Evolutionary conservation across 1,140 invertebrate species (phyloP), one percentile per base, ranked within the genome.

Genomic region (Belonocnema kinseyi): DNA sequence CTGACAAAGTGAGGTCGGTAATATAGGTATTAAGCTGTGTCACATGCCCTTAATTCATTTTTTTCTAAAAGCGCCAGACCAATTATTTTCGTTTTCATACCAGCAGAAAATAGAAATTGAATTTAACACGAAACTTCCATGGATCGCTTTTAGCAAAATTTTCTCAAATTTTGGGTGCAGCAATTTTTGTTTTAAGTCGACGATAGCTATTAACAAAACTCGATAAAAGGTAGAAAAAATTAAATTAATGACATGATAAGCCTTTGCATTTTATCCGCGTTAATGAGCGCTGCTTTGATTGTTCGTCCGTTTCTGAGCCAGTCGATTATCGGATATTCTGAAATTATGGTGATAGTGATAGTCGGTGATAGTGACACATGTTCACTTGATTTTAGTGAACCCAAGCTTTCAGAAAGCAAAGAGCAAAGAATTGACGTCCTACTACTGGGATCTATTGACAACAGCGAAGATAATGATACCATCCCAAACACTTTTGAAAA

Each of bases 321-420:
- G 16, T 66, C 26, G 26, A 33, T 66, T 66, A 66, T 66, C 58
- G 58, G 58, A 66, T 26, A 66, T 40, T 33, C 26, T 26, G 13
- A 33, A 40, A 66, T 66, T 66, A 66, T 66, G 26, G 13, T 33
- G 21, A 66, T 66, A 66, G 26, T 66, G 58, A 21, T 5, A 12
- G 58, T 13, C 26, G 4, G 17, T 16, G 40, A 66, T 66, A 66
- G 11, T 66, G 19, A 33, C 40, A 66, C 26, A 66, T 40, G 14
- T 10, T 33, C 56, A 13, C 58, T 14, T 66, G 58, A 26, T 66
- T 66, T 66, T 66, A 66, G 58, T 66, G 58, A 33, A 1, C 19
- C 11, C 3, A 61, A 14, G 21, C 21, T 66, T 40, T 66, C 11
- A 26, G 21, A 66, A 66, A 66, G 21, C 21, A 40, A 40, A 26